Evolutionary conservation across 2,888 invertebrate genomes (phyloP).

Genomic region (Amphipoea oculea): DNA sequence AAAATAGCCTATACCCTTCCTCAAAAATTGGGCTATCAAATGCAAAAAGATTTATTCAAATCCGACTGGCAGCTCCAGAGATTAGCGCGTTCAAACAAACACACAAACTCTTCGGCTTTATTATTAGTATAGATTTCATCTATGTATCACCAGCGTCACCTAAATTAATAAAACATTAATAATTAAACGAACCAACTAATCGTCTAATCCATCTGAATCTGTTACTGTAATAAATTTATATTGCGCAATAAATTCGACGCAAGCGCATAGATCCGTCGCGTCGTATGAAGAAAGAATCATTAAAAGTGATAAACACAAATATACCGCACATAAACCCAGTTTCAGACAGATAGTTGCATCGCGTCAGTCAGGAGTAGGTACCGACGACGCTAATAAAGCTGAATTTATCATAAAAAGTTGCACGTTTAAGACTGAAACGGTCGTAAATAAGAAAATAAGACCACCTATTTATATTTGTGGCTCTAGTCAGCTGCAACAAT

Average conservation of each 20-base stretch:
- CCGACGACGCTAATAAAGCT: slow-evolving; percentile 80
- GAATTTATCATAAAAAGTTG: slow-evolving; percentile 88
- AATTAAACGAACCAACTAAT: slow-evolving; percentile 51
- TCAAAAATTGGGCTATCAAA: background rate
- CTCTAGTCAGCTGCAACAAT: slow-evolving; percentile 59
- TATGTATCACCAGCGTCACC: slow-evolving; percentile 18
- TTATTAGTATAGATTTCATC: slow-evolving; percentile 4
- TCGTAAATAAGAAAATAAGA: slow-evolving; percentile 88
- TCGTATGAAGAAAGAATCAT: slow-evolving; percentile 73
- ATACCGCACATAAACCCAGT: slow-evolving; percentile 82
- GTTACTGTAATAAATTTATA: slow-evolving; percentile 64
- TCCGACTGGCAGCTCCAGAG: background rate
- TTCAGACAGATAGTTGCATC: slow-evolving; percentile 71
- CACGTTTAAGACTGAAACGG: slow-evolving; percentile 86
- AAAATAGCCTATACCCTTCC: background rate
- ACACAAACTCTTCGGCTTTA: background rate
- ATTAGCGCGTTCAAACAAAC: background rate
- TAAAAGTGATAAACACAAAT: slow-evolving; percentile 77
- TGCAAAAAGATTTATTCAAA: background rate
- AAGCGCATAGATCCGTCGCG: slow-evolving; percentile 67
- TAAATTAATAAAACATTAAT: slow-evolving; percentile 31
- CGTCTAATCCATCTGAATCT: slow-evolving; percentile 35
- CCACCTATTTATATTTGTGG: slow-evolving; percentile 86
- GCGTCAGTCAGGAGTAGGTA: slow-evolving; percentile 74
- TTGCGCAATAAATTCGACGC: slow-evolving; percentile 61